Percentiles rank a stretch among this genome's conserved stretches.
These are phyloP conservation scores for Myotis findleyi DNA, from an alignment of 2,797 vertebrate species.

Conservation along the genomic window DNA sequence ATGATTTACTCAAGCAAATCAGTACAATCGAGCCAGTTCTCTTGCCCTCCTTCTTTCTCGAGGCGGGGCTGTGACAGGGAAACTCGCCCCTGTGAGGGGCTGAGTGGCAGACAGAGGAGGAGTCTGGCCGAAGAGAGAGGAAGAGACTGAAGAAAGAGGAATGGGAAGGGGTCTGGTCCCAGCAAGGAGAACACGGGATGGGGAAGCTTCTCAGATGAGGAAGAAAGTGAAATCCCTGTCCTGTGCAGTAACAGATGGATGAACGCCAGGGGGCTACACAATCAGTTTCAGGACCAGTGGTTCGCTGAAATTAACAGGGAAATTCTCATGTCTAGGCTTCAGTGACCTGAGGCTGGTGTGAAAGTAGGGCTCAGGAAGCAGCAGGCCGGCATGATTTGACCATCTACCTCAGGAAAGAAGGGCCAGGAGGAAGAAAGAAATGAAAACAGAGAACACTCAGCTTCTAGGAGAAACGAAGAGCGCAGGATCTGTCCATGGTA, in stretches of 20 bases:
- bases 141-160: neutral
- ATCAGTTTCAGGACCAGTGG: neutral
- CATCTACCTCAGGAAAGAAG: neutral
- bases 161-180: neutral
- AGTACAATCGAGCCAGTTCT: neutral
- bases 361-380: rapidly evolving
- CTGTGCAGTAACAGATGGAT: neutral
- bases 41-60: neutral
- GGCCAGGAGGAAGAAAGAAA: neutral
- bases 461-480: neutral
- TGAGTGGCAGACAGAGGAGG: neutral
- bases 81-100: neutral
- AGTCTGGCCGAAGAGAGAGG: neutral
- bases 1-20: neutral
- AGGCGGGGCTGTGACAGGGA: neutral
- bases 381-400: no score
- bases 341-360: neutral
- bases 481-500: rapidly evolving
- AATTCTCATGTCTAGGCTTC: neutral
- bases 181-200: neutral
- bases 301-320: neutral
- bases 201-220: neutral
- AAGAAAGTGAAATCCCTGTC: neutral
- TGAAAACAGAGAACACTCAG: no score
- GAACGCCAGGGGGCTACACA: neutral